Base-by-base conservation (phyloP, 2,797 vertebrate species). In the Carduelis carduelis region DNA sequence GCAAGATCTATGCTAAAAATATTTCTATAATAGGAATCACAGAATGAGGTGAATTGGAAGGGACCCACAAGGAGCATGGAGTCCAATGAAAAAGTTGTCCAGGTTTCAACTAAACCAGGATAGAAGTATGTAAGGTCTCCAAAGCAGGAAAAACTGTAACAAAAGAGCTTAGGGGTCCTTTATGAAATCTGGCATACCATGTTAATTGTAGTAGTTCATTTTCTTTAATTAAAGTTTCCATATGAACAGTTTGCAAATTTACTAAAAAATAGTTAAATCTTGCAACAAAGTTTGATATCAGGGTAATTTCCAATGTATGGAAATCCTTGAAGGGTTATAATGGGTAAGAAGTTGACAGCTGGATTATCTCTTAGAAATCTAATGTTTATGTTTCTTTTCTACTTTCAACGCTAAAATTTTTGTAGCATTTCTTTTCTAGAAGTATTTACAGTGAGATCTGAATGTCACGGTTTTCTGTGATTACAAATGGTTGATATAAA, bases 161-260 rank as follows among this genome's bases (percentile, higher is more conserved):
- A 47, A 53, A 77, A 43, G 3, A 57, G 13, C 2, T 63, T 37
- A 35, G 8, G 6, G 15, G 21, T 49, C 20, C 9, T 60, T 41
- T 8, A 41, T 21, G 30, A 50, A 77, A 85, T 13, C 23, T 59
- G 41, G 6, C 11, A 60, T 14, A 19, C 6, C 3, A 8, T n/a
- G 1, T 30, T 74, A 49, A 27, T 39, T 72, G 10, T 15, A n/a
- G 10, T 49, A 11, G 8, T 30, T 30, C 0, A 0, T 7, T 7
- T 23, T 46, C 47, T 61, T 41, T 0, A 10, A 66, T 63, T 57
- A 27, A 64, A 59, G 3, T n/a, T 69, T 78, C 3, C 11, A 21
- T 82, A 21, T 5, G 5, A 55, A 60, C 19, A 55, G 17, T 55
- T 78, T 14, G 7, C 12, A 56, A 26, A 34, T 83, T 55, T 27